Base-by-base conservation (phyloP, 2,888 invertebrate species). In the Drosophila neotestacea region DNA sequence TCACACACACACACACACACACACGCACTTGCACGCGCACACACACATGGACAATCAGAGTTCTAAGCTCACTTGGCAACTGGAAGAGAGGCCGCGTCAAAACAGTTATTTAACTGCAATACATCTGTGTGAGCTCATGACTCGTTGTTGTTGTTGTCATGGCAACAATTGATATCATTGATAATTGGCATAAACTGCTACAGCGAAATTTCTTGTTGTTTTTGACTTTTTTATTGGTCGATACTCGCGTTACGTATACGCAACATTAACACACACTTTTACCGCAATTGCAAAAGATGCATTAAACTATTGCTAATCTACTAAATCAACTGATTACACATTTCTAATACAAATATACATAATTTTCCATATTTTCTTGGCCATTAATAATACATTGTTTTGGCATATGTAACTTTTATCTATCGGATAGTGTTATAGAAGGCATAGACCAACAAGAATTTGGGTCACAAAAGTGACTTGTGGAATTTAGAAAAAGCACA, bases 41-140 rank as follows among this genome's bases (percentile, higher is more conserved):
- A 34, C 16, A 32, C 30, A 41, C 46, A 36, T n/a, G 16, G 39
- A 10, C 50, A 61, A 41, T 28, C 51, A 32, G 34, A 39, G 46
- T 61, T 70, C 38, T 62, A 38, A 70, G 66, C 66, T 54, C 65
- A 66, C 78, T 76, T 77, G 55, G 72, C 76, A 79, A 75, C 73
- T 54, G 47, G 6, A 46, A 47, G 44, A 50, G 50, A 56, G 22
- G 30, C 39, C 51, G 64, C 60, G 55, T 60, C 55, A 82, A 68
- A 81, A 85, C 79, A 81, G 85, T 82, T 81, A 85, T 68, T 67
- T 59, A 61, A 79, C 34, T 77, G 82, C 82, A 77, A 36, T 71
- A 51, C 66, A 54, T 67, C 56, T 38, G 10, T 41, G 54, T 55
- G 38, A 44, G 44, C 47, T 60, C 56, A 58, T 47, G n/a, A 13